Evolutionary conservation across 2,888 invertebrate species (phyloP).

Genomic region (Heliconius ethilla): DNA sequence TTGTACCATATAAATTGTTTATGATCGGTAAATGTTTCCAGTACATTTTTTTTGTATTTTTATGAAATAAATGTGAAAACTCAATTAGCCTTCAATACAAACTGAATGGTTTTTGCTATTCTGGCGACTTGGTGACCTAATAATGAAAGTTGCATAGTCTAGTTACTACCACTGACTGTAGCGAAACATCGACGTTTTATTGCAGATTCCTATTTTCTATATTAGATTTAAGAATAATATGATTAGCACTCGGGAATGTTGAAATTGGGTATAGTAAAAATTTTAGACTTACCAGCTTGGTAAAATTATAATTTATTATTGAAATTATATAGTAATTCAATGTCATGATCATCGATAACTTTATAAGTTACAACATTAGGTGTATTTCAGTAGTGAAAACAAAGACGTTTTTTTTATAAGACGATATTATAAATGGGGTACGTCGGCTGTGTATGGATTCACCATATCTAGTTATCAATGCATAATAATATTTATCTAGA

Average conservation of each 20-base stretch:
- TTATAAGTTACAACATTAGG: slow-evolving; percentile 38
- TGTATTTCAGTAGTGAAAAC: slow-evolving; percentile 24
- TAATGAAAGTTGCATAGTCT: background rate
- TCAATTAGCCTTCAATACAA: background rate
- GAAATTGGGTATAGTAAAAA: slow-evolving; percentile 44
- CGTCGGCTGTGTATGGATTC: slow-evolving; percentile 36
- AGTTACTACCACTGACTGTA: slow-evolving; percentile 25
- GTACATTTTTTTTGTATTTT: background rate
- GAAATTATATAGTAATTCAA: slow-evolving; percentile 61
- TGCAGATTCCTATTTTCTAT: slow-evolving; percentile 81
- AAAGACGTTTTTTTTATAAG: slow-evolving; percentile 18
- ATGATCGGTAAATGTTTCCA: too few relatives aligned
- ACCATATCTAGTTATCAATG: slow-evolving; percentile 29
- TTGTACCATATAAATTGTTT: background rate
- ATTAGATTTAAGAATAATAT: slow-evolving; percentile 71
- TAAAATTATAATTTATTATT: slow-evolving; percentile 56
- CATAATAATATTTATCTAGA: slow-evolving; percentile 36
- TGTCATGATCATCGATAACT: slow-evolving; percentile 56
- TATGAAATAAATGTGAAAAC: slow-evolving; percentile 5
- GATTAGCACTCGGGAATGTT: slow-evolving; percentile 53
- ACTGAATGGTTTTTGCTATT: background rate
- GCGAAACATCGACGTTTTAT: slow-evolving; percentile 58
- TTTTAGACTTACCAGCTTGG: slow-evolving; percentile 45
- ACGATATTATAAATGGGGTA: slow-evolving; percentile 30
- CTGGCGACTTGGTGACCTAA: slow-evolving; percentile 9